These are phyloP conservation scores for Odocoileus hemionus DNA, from an alignment of 2,113 vertebrate genomes.

Conservation along the genomic window DNA sequence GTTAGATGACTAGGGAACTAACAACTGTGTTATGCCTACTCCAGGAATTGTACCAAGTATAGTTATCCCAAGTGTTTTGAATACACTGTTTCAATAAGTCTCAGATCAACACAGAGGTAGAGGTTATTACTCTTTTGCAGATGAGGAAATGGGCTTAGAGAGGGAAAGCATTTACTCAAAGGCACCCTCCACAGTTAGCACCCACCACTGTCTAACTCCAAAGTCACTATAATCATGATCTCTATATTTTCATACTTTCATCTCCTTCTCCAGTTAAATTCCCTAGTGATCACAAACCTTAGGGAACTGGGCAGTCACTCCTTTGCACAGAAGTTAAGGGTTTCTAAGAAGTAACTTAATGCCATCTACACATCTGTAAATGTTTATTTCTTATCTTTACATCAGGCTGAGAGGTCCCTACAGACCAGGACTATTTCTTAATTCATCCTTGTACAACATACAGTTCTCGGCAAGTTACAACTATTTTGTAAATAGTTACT, in stretches of 20 bases:
- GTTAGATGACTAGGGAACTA: neutral
- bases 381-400: neutral
- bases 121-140: neutral
- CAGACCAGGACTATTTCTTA: neutral
- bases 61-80: neutral
- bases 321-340: neutral
- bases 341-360: neutral
- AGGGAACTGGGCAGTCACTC: neutral
- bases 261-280: neutral
- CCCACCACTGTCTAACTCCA: neutral
- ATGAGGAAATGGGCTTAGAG: neutral
- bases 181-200: neutral
- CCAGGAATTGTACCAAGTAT: neutral
- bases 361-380: neutral
- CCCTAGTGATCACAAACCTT: neutral
- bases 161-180: neutral
- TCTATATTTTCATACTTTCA: accelerated
- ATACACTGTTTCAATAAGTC: neutral
- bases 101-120: neutral
- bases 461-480: neutral
- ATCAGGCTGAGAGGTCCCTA: neutral
- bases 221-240: neutral
- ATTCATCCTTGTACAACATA: neutral
- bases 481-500: conserved; percentile 53
- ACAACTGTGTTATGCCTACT: neutral